These are phyloP conservation scores for Sialis fuliginosa DNA, from an alignment of 2,888 invertebrate genomes.

Conservation along the genomic window DNA sequence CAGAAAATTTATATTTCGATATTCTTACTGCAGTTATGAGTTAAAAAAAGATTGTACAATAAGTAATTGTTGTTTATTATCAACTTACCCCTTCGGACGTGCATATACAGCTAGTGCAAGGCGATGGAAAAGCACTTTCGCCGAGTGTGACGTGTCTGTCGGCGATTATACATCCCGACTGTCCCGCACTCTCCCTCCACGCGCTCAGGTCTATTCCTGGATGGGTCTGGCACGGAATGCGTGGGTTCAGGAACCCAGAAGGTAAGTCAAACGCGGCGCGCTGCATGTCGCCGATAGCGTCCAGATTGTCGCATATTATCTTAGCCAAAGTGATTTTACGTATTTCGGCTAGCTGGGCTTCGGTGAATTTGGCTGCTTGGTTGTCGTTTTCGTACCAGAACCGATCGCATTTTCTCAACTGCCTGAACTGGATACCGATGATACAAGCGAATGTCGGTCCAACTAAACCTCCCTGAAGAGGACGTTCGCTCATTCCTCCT, in stretches of 20 bases:
- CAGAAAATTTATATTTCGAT: too few species aligned
- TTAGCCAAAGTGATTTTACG: slow-evolving; percentile 73
- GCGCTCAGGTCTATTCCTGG: slow-evolving; percentile 65
- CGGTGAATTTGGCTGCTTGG: slow-evolving; percentile 59
- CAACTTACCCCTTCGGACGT: slow-evolving; percentile 64
- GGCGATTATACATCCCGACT: slow-evolving; percentile 64
- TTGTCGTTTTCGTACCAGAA: slow-evolving; percentile 91
- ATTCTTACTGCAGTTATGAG: too few species aligned
- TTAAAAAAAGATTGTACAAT: not conserved
- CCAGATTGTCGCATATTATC: slow-evolving; percentile 78
- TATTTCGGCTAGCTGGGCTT: slow-evolving; percentile 74
- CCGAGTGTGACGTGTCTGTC: slow-evolving; percentile 62
- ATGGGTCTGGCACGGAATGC: slow-evolving; percentile 66
- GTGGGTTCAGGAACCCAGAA: slow-evolving; percentile 78
- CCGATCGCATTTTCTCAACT: slow-evolving; percentile 80
- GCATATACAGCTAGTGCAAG: slow-evolving; percentile 80
- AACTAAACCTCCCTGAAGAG: slow-evolving; percentile 76
- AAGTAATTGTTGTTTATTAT: not conserved
- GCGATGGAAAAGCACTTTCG: slow-evolving; percentile 73
- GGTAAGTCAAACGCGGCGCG: slow-evolving; percentile 80
- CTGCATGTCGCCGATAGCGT: slow-evolving; percentile 70
- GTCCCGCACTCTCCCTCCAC: slow-evolving; percentile 60
- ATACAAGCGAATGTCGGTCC: slow-evolving; percentile 92
- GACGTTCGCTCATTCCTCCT: slow-evolving; percentile 80
- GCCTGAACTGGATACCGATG: slow-evolving; percentile 85